A percentile compares a stretch with the other conserved stretches of the same genome.
Conservation (phyloP, 2,113 vertebrate genomes). For the Festucalex cinctus region DNA sequence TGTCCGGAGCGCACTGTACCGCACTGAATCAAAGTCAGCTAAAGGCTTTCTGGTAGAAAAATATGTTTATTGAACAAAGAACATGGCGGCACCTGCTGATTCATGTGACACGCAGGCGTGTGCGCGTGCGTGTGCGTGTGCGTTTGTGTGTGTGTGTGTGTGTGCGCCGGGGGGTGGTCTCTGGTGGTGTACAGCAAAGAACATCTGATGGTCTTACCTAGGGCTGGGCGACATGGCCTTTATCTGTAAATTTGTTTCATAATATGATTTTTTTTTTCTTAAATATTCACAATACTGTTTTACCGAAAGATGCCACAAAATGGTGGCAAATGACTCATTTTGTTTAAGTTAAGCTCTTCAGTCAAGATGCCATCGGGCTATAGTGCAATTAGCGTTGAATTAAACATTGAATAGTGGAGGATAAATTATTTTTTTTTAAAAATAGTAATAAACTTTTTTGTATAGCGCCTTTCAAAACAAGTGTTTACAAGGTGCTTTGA, state of each 20-base stretch:
- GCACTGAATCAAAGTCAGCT: conserved; percentile 58
- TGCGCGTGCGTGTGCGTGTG: conserved; percentile 7
- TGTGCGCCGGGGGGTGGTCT: not conserved
- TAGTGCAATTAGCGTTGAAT: too few relatives aligned
- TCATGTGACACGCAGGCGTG: conserved; percentile 33
- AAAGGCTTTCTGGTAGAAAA: conserved; percentile 84
- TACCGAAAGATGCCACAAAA: too few relatives aligned
- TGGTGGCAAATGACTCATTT: too few relatives aligned
- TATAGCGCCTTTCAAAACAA: too few relatives aligned
- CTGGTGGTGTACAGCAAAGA: conserved; percentile 16
- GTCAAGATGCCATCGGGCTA: too few relatives aligned
- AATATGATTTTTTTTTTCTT: not conserved
- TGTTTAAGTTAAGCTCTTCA: too few relatives aligned
- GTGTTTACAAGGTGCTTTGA: too few relatives aligned
- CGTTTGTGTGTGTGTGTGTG: conserved; percentile 1
- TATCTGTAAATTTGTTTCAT: not conserved
- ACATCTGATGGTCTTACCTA: conserved; percentile 45
- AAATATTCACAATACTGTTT: too few relatives aligned
- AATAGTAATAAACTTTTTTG: too few relatives aligned
- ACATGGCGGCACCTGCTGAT: conserved; percentile 62
- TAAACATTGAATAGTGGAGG: too few relatives aligned
- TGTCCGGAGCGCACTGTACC: not conserved
- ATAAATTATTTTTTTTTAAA: too few relatives aligned
- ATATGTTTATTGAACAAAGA: conserved; percentile 87
- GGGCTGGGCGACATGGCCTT: not conserved